phyloP scores from a whole-genome alignment of 1,140 invertebrate species.

The Magallana gigas region DNA sequence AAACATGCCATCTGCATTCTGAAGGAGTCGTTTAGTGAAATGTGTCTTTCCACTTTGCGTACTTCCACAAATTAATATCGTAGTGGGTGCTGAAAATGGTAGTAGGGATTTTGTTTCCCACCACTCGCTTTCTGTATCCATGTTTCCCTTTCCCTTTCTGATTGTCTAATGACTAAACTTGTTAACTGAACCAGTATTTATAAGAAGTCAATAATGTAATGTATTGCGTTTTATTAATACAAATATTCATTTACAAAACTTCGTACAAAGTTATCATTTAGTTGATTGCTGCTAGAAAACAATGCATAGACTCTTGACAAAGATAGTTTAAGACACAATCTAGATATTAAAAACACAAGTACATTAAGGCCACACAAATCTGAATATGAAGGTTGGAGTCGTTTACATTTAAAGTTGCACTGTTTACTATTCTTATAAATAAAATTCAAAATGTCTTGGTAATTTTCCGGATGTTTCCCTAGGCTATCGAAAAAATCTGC shows the following conservation, averaged over 20 bases:
- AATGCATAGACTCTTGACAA: slow-evolving; percentile 38
- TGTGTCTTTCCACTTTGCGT: slow-evolving; percentile 48
- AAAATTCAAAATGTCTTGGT: slow-evolving; percentile 36
- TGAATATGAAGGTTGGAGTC: slow-evolving; percentile 46
- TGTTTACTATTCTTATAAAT: slow-evolving; percentile 46
- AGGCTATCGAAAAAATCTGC: slow-evolving; percentile 51
- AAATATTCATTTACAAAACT: slow-evolving; percentile 43
- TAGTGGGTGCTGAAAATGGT: slow-evolving; percentile 43
- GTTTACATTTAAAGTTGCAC: slow-evolving; percentile 46
- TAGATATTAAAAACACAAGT: slow-evolving; percentile 41
- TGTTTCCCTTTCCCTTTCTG: slow-evolving; percentile 35
- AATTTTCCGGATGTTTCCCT: slow-evolving; percentile 24
- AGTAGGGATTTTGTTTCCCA: slow-evolving; percentile 41
- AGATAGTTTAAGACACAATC: slow-evolving; percentile 48
- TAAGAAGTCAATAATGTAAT: slow-evolving; percentile 38
- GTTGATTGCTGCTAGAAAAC: slow-evolving; percentile 43
- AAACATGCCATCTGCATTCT: slow-evolving; percentile 50
- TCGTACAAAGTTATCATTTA: slow-evolving; percentile 46
- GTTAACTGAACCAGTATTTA: slow-evolving; percentile 39
- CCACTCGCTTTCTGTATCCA: slow-evolving; percentile 19
- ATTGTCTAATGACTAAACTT: slow-evolving; percentile 40
- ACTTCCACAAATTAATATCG: slow-evolving; percentile 43
- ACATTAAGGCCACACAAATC: slow-evolving; percentile 49
- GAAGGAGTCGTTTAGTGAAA: slow-evolving; percentile 41
- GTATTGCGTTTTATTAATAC: slow-evolving; percentile 40